Conservation (phyloP, 2,113 vertebrate genomes). For the Ornithorhynchus anatinus region DNA sequence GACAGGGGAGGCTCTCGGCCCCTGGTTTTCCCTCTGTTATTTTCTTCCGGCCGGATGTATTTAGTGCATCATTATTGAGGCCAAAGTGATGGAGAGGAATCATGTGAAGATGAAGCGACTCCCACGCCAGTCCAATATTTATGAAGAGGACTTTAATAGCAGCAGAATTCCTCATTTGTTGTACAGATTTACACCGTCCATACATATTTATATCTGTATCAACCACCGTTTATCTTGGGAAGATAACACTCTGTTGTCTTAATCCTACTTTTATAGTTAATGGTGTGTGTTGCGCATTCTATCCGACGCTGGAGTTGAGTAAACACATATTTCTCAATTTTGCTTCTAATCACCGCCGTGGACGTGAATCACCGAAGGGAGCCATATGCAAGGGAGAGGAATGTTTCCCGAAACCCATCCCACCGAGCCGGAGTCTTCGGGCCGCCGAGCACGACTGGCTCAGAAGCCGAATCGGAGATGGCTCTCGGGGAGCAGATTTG, state of each 20-base stretch:
- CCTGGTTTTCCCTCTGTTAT: not conserved
- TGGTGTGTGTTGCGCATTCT: constrained; percentile 36
- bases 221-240: constrained; percentile 30
- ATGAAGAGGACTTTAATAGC: not conserved
- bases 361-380: constrained; percentile 5
- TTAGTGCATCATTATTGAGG: not conserved
- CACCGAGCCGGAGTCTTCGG: not conserved
- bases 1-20: too few species aligned
- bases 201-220: constrained; percentile 1
- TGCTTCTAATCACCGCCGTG: constrained; percentile 3
- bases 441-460: not conserved
- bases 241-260: constrained; percentile 43
- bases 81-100: not conserved
- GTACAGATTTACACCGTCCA: constrained; percentile 19
- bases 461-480: not conserved
- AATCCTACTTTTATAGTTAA: constrained; percentile 45
- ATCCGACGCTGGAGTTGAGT: constrained; percentile 22
- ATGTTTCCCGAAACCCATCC: not conserved
- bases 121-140: not conserved
- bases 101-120: not conserved
- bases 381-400: not conserved
- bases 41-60: not conserved
- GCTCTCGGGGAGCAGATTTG: fast-evolving
- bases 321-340: constrained; percentile 43
- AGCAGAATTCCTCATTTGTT: not conserved